Base-by-base conservation (phyloP, 35 echinoderm and acorn worm species). In the Heliocidaris tuberculata region DNA sequence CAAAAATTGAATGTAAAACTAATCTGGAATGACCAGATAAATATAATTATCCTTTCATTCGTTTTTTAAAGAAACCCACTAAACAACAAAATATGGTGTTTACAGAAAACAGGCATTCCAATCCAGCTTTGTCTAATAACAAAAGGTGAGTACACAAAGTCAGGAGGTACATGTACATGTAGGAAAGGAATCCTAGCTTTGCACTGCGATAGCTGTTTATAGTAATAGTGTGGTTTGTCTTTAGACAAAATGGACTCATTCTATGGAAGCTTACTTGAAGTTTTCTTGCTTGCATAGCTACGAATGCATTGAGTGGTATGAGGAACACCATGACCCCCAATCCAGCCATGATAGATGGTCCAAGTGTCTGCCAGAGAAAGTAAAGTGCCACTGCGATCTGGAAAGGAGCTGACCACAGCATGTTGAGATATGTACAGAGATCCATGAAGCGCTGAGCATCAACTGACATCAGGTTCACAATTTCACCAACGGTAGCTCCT, bases 391-490 rank as follows among this genome's bases (percentile, higher is more conserved):
- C 94, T 70, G 90, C 2, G 85, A 98, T 98, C 94, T 98, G 97
- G 19, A 98, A 95, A 21, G 97, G 97, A 17, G 96, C 92, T 4
- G 97, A 98, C 97, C 97, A 98, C 31, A 98, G 54, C 50, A 95
- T 94, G 87, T 98, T 98, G 31, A 98, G 86, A 91, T 97, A 97
- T 12, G 96, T 95, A 49, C 95, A 96, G 0, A 98, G 90, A 86
- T 98, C 97, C 97, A 98, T 98, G 86, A 97, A 93, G 17, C 96
- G 93, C 78, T 98, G 97, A 32, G 97, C 96, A 49, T 98, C 97
- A 12, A 98, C 97, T 1, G 97, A 98, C 97, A 98, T 98, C 94
- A 98, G 93, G 94, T 98, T 98, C 7, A 98, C 97, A 17, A 98
- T 97, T 86, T 98, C 97, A 30, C 97, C 97, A 27, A 97, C 95